phyloP scores from a whole-genome alignment of 2,797 vertebrate species.

The Eupleurogrammus muticus region DNA sequence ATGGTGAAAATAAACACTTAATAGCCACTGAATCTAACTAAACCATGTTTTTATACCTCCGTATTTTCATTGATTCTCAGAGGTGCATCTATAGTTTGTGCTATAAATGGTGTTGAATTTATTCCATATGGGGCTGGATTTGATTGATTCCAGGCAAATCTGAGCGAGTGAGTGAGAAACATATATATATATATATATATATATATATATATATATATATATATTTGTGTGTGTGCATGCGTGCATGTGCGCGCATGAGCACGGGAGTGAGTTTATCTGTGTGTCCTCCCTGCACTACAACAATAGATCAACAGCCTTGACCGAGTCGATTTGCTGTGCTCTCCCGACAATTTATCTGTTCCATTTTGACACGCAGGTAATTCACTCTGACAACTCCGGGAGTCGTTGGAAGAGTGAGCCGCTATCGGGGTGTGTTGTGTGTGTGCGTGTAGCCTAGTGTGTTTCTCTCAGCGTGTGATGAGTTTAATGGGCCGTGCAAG shows the following conservation, averaged over 20 bases:
- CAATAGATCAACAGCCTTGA: conserved; percentile 78
- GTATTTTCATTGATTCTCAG: neutral
- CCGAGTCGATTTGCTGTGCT: conserved; percentile 77
- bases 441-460: conserved; percentile 35
- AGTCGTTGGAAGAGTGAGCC: conserved; percentile 24
- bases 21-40: neutral
- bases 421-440: conserved; percentile 18
- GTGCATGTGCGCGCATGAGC: neutral
- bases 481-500: conserved; percentile 69
- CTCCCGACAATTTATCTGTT: conserved; percentile 71
- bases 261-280: conserved; percentile 8
- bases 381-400: conserved; percentile 68
- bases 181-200: too few species aligned
- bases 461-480: conserved; percentile 60
- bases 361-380: conserved; percentile 76
- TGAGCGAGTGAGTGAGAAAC: neutral
- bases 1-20: neutral
- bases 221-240: too few species aligned
- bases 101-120: neutral
- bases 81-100: neutral
- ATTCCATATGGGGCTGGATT: neutral
- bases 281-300: conserved; percentile 49
- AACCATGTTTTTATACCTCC: neutral
- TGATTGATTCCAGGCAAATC: conserved; percentile 4
- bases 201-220: too few species aligned